Percentiles rank a stretch among this genome's conserved stretches.
Conservation (phyloP, 2,797 vertebrate species). For the Crocodylus rhombifer region DNA sequence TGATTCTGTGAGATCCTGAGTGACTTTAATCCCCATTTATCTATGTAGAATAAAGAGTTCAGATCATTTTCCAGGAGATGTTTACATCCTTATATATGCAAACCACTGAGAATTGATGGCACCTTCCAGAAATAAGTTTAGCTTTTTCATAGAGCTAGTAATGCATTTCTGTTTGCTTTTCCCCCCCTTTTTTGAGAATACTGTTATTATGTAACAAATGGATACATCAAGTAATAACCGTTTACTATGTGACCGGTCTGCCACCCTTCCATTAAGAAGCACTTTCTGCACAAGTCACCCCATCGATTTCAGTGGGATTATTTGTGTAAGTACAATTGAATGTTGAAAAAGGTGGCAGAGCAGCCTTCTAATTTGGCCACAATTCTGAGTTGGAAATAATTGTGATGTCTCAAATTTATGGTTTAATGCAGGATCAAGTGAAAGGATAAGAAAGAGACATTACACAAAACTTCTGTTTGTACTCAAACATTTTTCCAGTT, state of each 20-base stretch:
- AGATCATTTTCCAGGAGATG: background rate
- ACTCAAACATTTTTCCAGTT: background rate
- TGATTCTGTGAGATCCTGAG: background rate
- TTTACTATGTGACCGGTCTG: background rate
- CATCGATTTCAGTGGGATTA: background rate
- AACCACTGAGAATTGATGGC: background rate
- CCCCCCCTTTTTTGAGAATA: background rate
- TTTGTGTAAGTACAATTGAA: background rate
- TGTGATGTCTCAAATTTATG: background rate
- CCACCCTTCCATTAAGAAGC: background rate
- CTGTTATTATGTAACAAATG: background rate
- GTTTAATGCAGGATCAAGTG: background rate
- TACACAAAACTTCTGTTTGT: background rate
- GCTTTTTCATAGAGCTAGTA: background rate
- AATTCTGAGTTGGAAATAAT: background rate
- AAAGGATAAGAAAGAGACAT: background rate
- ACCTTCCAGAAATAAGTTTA: background rate
- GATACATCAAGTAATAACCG: background rate
- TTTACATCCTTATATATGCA: background rate
- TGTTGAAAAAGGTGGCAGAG: background rate
- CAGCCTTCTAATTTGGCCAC: background rate
- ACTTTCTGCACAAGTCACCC: background rate
- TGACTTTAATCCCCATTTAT: background rate
- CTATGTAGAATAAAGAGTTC: background rate
- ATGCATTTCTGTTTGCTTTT: background rate